Base-by-base conservation (phyloP, 2,113 vertebrate species). In the Forbesichthys agassizii region DNA sequence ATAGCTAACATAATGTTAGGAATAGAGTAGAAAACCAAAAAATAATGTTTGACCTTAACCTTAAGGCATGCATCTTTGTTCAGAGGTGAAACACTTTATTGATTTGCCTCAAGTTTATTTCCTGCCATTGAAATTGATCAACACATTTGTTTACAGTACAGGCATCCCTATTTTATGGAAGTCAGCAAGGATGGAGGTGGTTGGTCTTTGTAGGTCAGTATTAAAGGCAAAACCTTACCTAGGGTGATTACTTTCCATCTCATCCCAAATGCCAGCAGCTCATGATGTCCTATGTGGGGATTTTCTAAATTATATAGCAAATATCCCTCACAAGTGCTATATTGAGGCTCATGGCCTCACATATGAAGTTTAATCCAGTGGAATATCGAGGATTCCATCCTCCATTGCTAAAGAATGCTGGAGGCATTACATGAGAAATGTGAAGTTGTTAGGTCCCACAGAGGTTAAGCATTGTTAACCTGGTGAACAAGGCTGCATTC, bases 401-500 rank as follows among this genome's bases (percentile, higher is more conserved):
- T 77, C 64, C 66, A 65, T 77, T 69, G 79, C 71, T 74, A 86
- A 82, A 81, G 76, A 88, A 89, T 76, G 79, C 77, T 62, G 68
- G 79, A 78, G 78, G 80, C 77, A 73, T 77, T 87, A 88, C 86
- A 88, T 90, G 82, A 88, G 88, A 80, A 76, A 72, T 79, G 77
- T 88, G 90, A 87, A 91, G 88, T 87, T 91, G 86, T 90, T 82
- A 76, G 87, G 84, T 81, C 83, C 84, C 81, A 54, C 74, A 64
- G 84, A 89, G 86, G 84, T 86, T 90, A 89, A 92, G 91, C 92
- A 90, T 89, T 90, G 80, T 74, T 42, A 42, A 42, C 36, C 36
- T 42, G 36, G 7, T 77, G 83, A 88, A 87, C 74, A 68, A 82
- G 75, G 73, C 86, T 79, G 82, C 86, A 70, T 91, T 90, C 64